Evolutionary conservation across 2,888 invertebrate genomes (phyloP).

Genomic region (Cynaeus angustus): DNA sequence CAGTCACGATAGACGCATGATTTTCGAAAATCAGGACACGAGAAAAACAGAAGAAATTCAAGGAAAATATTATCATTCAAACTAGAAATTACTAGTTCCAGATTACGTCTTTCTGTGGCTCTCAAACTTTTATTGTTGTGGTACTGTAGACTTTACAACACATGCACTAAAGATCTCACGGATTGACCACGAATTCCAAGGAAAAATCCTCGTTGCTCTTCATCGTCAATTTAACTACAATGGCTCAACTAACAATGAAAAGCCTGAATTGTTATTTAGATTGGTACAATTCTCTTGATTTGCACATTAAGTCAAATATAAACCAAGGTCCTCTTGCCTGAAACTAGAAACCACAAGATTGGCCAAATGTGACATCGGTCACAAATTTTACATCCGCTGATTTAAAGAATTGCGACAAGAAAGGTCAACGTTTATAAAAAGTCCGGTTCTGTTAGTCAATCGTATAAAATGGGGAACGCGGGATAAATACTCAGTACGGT

Average conservation of each 20-base stretch:
- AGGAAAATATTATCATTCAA: slow-evolving; percentile 21
- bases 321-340: neutral
- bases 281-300: slow-evolving; percentile 11
- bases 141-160: neutral
- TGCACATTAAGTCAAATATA: neutral
- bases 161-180: no score
- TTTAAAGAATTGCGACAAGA: slow-evolving; percentile 32
- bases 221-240: no score
- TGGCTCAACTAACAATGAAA: no score
- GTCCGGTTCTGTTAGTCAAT: slow-evolving; percentile 43
- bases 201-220: no score
- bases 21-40: slow-evolving; percentile 16
- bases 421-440: slow-evolving; percentile 47
- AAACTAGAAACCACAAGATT: neutral
- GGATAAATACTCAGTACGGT: slow-evolving; percentile 45
- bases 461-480: slow-evolving; percentile 42
- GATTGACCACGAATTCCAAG: no score
- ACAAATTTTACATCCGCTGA: slow-evolving; percentile 45
- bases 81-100: slow-evolving; percentile 40
- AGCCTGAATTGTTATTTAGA: slow-evolving; percentile 20
- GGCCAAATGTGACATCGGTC: slow-evolving; percentile 11
- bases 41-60: slow-evolving; percentile 20
- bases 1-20: neutral
- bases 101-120: slow-evolving; percentile 38
- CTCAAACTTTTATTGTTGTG: slow-evolving; percentile 26